These are phyloP conservation scores for Sciurus niger DNA, from an alignment of 2,113 vertebrate species.

Conservation along the genomic window DNA sequence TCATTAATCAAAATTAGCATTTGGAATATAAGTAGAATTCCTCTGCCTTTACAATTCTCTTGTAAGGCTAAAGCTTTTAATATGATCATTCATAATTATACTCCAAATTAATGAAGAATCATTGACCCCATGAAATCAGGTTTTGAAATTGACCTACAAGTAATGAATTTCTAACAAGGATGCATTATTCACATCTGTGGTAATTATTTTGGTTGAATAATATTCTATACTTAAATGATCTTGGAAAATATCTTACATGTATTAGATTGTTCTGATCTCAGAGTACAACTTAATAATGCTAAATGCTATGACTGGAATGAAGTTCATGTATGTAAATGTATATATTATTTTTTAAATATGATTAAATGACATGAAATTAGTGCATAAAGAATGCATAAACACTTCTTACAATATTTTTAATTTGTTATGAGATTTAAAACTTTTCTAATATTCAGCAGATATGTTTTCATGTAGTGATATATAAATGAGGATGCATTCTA, in stretches of 20 bases:
- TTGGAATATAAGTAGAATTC: background rate
- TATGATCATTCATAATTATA: conserved; percentile 62
- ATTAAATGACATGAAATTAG: conserved; percentile 30
- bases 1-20: conserved; percentile 50
- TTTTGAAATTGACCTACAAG: conserved; percentile 73
- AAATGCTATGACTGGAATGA: conserved; percentile 10
- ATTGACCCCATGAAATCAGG: conserved; percentile 75
- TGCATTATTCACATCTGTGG: conserved; percentile 63
- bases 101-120: conserved; percentile 66
- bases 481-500: conserved; percentile 15
- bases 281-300: conserved; percentile 5
- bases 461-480: background rate
- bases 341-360: background rate
- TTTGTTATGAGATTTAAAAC: conserved; percentile 18
- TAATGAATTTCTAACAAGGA: conserved; percentile 73
- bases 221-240: conserved; percentile 62
- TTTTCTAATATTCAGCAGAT: background rate
- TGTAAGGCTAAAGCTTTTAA: conserved; percentile 63
- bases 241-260: conserved; percentile 52
- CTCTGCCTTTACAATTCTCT: conserved; percentile 53
- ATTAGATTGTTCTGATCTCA: conserved; percentile 55
- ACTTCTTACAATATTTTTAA: background rate
- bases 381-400: background rate
- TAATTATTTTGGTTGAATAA: conserved; percentile 70
- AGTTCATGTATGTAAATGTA: background rate